Evolutionary conservation across 2,888 invertebrate species (phyloP).

Genomic region (Andricus quercusramuli): DNA sequence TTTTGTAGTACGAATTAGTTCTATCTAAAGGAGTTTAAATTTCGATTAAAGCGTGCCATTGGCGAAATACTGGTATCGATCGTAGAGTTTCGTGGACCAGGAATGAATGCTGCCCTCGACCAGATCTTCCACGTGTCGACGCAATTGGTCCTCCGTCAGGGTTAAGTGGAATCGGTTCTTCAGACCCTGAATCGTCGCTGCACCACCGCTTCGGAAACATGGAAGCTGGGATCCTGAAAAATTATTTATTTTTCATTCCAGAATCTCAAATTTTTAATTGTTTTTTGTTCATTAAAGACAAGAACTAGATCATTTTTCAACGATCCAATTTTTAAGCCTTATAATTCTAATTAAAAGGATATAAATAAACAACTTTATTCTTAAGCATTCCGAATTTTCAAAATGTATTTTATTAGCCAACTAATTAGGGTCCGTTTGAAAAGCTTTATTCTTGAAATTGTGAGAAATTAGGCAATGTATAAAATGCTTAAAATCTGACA

Average conservation of each 20-base stretch:
- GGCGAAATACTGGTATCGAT: conserved; percentile 99
- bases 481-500: too few relatives aligned
- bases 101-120: conserved; percentile 97
- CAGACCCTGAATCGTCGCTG: conserved; percentile 93
- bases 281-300: too few relatives aligned
- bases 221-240: conserved; percentile 93
- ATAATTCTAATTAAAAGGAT: too few relatives aligned
- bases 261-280: too few relatives aligned
- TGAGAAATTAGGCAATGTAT: too few relatives aligned
- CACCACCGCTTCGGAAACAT: conserved; percentile 97
- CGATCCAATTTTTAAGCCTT: too few relatives aligned
- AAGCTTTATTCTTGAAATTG: too few relatives aligned
- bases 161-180: conserved; percentile 96
- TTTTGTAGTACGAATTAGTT: conserved; percentile 24
- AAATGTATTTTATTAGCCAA: too few relatives aligned
- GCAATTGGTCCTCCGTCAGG: conserved; percentile 96
- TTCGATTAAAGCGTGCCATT: conserved; percentile 91
- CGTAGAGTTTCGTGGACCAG: conserved; percentile 97
- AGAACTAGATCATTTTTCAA: too few relatives aligned
- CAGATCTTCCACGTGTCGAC: conserved; percentile 93
- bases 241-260: conserved; percentile 1
- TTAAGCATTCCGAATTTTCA: too few relatives aligned
- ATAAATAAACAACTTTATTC: too few relatives aligned
- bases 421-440: too few relatives aligned
- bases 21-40: conserved; percentile 20